Conservation (phyloP, 2,888 invertebrate species). For the Cataglyphis albicans region DNA sequence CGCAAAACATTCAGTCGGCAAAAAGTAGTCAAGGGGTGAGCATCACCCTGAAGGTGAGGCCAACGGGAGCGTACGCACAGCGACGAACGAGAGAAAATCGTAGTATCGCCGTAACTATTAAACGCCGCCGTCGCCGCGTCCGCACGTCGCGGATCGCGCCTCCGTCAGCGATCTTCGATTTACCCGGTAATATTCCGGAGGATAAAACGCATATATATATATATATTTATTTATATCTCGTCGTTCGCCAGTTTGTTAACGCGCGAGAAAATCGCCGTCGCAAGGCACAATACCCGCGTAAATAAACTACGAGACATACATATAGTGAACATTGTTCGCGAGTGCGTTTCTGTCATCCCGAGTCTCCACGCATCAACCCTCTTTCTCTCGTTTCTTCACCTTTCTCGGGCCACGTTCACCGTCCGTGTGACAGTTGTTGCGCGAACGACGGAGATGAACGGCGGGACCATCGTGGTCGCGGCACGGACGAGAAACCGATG, state of each 20-base stretch:
- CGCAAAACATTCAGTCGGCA: slow-evolving; percentile 86
- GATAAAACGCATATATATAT: not conserved
- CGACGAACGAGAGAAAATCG: slow-evolving; percentile 23
- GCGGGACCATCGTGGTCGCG: slow-evolving; percentile 13
- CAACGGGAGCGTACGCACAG: slow-evolving; percentile 51
- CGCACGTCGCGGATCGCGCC: not conserved
- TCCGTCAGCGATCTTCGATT: not conserved
- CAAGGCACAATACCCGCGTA: not conserved
- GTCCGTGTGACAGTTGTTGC: not conserved
- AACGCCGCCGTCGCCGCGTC: not conserved
- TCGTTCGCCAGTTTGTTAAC: not conserved
- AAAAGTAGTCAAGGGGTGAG: slow-evolving; percentile 86
- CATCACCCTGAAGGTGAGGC: slow-evolving; percentile 80
- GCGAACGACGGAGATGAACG: slow-evolving; percentile 30
- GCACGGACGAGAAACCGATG: slow-evolving; percentile 37
- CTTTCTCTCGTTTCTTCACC: not conserved
- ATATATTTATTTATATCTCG: not conserved
- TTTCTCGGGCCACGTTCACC: not conserved
- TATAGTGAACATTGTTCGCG: slow-evolving; percentile 30
- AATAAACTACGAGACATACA: not conserved
- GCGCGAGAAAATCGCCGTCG: not conserved
- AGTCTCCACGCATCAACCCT: not conserved
- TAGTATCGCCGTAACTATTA: not conserved
- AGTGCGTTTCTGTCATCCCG: slow-evolving; percentile 7
- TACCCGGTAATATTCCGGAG: not conserved